Percentiles rank a stretch among this genome's conserved stretches.
These are phyloP conservation scores for Diachasmimorpha longicaudata DNA, from an alignment of 1,140 invertebrate species.

Conservation along the genomic window DNA sequence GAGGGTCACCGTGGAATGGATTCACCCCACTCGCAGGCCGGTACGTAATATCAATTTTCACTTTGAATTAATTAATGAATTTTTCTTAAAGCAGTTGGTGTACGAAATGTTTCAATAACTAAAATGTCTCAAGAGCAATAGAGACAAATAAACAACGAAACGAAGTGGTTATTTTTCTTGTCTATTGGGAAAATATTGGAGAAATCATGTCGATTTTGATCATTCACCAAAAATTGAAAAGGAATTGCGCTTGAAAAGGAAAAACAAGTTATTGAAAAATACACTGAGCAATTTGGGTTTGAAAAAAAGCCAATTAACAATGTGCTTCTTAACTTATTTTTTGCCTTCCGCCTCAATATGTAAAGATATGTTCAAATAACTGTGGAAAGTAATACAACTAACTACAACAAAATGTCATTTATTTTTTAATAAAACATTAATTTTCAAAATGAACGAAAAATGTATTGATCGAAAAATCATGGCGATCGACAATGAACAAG, in stretches of 20 bases:
- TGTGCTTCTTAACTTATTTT: no score
- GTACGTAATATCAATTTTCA: conserved; percentile 43
- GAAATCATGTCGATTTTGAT: neutral
- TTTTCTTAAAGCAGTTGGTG: no score
- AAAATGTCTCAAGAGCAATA: neutral
- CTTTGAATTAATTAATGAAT: no score
- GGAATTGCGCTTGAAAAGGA: neutral
- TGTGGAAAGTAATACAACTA: no score
- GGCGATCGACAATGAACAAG: neutral
- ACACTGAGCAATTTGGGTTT: no score
- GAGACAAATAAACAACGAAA: neutral
- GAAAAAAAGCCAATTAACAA: no score
- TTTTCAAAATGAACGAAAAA: no score
- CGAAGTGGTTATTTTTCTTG: neutral
- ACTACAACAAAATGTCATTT: no score
- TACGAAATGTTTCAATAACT: neutral
- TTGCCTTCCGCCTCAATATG: no score
- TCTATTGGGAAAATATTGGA: neutral
- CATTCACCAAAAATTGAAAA: neutral
- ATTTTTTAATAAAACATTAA: no score
- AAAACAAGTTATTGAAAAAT: neutral
- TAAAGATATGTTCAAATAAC: no score
- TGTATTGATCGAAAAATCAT: neutral
- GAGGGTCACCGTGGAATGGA: conserved; percentile 60
- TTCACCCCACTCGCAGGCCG: conserved; percentile 61